These are phyloP conservation scores for Tinea trinotella DNA, from an alignment of 2,888 invertebrate species.

Conservation along the genomic window DNA sequence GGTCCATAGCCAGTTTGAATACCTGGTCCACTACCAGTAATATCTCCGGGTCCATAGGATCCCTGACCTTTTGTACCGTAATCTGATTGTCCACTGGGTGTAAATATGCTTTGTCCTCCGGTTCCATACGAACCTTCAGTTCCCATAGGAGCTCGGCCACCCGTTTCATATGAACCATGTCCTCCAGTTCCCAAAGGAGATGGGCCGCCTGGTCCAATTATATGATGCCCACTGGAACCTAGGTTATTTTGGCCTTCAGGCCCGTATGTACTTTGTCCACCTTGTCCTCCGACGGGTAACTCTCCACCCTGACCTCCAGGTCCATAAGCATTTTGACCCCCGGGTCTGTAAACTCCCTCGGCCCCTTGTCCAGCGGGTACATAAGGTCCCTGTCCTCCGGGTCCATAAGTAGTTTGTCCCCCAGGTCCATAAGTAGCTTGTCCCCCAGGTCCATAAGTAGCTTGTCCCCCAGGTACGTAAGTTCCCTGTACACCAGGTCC, in stretches of 20 bases:
- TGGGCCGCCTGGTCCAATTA: neutral
- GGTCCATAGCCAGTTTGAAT: neutral
- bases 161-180: neutral
- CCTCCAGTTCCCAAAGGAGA: neutral
- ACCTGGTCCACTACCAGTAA: constrained; percentile 4
- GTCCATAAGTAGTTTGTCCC: constrained; percentile 7
- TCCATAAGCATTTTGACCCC: neutral
- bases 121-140: neutral
- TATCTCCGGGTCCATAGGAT: neutral
- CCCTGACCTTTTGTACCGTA: neutral
- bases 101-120: neutral
- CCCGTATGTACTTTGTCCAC: neutral
- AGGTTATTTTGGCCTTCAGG: neutral
- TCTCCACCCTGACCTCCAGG: neutral
- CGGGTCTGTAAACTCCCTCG: neutral
- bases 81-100: neutral
- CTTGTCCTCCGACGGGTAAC: neutral
- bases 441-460: neutral
- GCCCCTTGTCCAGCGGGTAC: neutral
- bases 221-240: neutral
- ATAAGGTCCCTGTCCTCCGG: neutral
- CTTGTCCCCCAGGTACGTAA: neutral
- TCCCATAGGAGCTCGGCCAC: no score
- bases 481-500: constrained; percentile 12
- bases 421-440: constrained; percentile 15